Percentiles rank a stretch among this genome's conserved stretches.
phyloP scores from a whole-genome alignment of 1,140 invertebrate species.

The Magallana angulata region DNA sequence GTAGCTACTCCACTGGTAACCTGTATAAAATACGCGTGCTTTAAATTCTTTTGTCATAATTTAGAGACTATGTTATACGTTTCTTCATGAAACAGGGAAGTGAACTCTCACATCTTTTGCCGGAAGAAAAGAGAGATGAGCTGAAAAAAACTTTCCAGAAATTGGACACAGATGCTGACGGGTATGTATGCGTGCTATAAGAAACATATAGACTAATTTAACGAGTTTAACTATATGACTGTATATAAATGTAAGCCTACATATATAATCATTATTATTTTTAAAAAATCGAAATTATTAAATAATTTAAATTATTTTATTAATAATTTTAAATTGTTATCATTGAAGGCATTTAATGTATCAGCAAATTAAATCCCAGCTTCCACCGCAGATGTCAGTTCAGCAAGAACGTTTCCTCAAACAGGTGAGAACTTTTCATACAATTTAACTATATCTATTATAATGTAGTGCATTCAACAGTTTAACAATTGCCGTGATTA shows the following conservation, averaged over 20 bases:
- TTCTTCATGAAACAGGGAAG: conserved; percentile 51
- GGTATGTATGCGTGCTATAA: conserved; percentile 48
- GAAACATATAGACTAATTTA: too few species aligned
- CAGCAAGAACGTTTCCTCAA: conserved; percentile 69
- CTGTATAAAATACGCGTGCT: too few species aligned
- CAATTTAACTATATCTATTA: too few species aligned
- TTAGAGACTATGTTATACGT: too few species aligned
- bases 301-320: background rate
- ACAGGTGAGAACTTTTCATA: conserved; percentile 58
- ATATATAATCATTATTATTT: background rate
- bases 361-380: conserved; percentile 66
- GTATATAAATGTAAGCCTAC: background rate
- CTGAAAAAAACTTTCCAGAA: conserved; percentile 68
- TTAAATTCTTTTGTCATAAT: too few species aligned
- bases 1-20: too few species aligned
- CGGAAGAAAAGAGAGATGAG: conserved; percentile 61
- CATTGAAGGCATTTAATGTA: conserved; percentile 69
- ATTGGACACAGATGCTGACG: conserved; percentile 72
- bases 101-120: conserved; percentile 58
- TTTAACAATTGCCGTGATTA: too few species aligned
- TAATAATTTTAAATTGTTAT: background rate
- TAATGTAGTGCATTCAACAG: too few species aligned
- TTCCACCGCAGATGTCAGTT: conserved; percentile 63
- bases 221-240: background rate
- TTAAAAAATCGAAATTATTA: background rate